A percentile compares a stretch with the other conserved stretches of the same genome.
These are phyloP conservation scores for Liparis tanakae DNA, from an alignment of 2,797 vertebrate species.

Conservation along the genomic window DNA sequence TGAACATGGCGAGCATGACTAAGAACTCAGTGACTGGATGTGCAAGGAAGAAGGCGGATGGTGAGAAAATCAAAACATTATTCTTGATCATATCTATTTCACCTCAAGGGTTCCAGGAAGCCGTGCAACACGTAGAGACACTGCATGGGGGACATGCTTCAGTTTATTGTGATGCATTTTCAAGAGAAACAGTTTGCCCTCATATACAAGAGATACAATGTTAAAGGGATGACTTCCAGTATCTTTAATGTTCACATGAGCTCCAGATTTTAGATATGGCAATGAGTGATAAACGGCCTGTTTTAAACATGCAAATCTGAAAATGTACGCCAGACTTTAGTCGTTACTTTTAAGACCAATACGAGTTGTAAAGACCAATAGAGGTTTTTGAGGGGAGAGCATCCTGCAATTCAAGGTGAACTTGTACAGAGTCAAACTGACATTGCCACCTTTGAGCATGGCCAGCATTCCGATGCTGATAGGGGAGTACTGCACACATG, in stretches of 20 bases:
- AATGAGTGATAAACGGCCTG: background rate
- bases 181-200: background rate
- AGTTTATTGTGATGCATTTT: background rate
- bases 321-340: background rate
- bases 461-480: background rate
- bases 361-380: background rate
- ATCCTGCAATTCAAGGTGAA: background rate
- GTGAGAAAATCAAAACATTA: background rate
- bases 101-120: background rate
- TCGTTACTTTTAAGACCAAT: background rate
- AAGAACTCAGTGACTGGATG: background rate
- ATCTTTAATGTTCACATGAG: background rate
- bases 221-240: background rate
- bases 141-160: background rate
- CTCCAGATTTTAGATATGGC: slow-evolving; percentile 1
- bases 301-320: background rate
- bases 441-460: background rate
- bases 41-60: background rate
- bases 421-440: background rate
- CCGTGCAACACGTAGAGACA: background rate
- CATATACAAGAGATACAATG: background rate
- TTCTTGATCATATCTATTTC: slow-evolving; percentile 1
- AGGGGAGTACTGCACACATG: background rate
- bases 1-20: background rate
- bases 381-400: background rate